phyloP scores from a whole-genome alignment of 2,113 vertebrate genomes.

The Thunnus maccoyii region DNA sequence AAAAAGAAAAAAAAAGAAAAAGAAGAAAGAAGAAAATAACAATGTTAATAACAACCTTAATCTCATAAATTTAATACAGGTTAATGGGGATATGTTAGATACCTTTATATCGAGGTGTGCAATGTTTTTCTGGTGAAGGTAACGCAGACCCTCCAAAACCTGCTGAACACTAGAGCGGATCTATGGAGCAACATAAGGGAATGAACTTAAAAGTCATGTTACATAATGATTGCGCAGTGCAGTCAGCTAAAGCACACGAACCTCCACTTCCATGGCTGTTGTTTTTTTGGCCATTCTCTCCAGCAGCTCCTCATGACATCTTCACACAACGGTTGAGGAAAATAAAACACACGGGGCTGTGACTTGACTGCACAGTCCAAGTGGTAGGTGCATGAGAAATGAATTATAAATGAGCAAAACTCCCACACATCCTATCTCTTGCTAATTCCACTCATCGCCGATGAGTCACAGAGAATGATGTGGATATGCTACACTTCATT shows the following conservation, averaged over 20 bases:
- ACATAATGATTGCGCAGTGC: conserved; percentile 51
- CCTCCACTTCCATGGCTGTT: conserved; percentile 91
- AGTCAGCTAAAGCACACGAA: conserved; percentile 74
- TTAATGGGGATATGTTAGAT: neutral
- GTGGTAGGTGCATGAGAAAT: conserved; percentile 57
- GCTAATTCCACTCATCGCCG: conserved; percentile 58
- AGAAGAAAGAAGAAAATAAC: too few species aligned
- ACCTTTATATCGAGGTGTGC: conserved; percentile 96
- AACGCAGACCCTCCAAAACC: conserved; percentile 91
- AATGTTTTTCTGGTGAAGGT: conserved; percentile 91
- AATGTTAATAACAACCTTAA: neutral
- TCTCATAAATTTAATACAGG: neutral
- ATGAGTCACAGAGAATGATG: conserved; percentile 69
- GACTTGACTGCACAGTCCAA: conserved; percentile 38
- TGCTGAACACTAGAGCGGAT: conserved; percentile 90
- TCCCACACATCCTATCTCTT: conserved; percentile 61
- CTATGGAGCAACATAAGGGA: conserved; percentile 74
- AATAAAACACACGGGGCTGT: conserved; percentile 14
- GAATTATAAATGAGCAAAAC: conserved; percentile 73
- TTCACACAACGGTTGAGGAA: conserved; percentile 77
- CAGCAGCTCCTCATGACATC: conserved; percentile 93
- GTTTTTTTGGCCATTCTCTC: conserved; percentile 91
- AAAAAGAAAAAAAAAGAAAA: neutral
- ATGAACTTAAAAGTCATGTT: conserved; percentile 27
- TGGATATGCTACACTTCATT: conserved; percentile 47